Evolutionary conservation across 2,888 invertebrate species (phyloP).

Genomic region (Bursaphelenchus okinawaensis): DNA sequence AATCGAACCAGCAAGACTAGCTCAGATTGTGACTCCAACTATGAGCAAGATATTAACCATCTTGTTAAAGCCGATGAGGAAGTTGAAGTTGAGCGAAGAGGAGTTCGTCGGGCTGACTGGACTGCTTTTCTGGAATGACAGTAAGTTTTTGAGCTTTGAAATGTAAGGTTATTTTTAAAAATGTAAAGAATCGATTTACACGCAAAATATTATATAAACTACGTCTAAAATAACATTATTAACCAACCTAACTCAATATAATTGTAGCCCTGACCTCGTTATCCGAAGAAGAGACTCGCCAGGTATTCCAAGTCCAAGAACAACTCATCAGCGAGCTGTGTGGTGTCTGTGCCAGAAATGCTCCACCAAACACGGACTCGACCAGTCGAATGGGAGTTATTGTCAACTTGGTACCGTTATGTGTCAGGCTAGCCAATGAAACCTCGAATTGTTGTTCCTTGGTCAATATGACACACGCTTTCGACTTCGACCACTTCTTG

Average conservation of each 20-base stretch:
- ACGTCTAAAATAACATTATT: no score
- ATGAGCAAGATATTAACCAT: conserved; percentile 9
- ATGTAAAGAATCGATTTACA: no score
- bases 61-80: conserved; percentile 12
- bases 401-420: neutral
- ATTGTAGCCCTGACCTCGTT: neutral
- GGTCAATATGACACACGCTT: conserved; percentile 26
- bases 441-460: conserved; percentile 21
- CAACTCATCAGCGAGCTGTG: neutral
- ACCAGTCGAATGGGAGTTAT: neutral
- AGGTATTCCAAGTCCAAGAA: neutral
- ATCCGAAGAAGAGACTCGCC: neutral
- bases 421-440: conserved; percentile 1
- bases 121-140: conserved; percentile 29
- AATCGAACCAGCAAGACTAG: conserved; percentile 21
- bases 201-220: no score
- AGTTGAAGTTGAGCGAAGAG: conserved; percentile 21
- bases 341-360: neutral
- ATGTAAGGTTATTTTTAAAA: no score
- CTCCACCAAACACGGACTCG: neutral
- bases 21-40: conserved; percentile 23
- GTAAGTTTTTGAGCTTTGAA: conserved; percentile 14
- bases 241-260: neutral
- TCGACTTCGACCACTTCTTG: conserved; percentile 27
- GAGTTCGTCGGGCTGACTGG: conserved; percentile 27